phyloP scores from a whole-genome alignment of 2,113 vertebrate genomes.

The Hippocampus barbouri region DNA sequence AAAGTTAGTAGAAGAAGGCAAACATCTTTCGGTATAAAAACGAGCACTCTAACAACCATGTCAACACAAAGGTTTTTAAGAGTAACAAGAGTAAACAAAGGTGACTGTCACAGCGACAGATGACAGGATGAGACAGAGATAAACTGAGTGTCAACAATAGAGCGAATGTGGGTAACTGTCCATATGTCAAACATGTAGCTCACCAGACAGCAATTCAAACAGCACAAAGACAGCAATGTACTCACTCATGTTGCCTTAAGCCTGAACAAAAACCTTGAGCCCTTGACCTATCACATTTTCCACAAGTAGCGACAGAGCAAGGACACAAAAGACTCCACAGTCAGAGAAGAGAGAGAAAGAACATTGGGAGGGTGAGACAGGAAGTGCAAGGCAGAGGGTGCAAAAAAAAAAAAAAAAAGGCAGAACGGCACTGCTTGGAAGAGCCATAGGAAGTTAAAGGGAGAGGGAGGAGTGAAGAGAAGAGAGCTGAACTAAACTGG shows the following conservation, averaged over 20 bases:
- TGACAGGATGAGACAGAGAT: not conserved
- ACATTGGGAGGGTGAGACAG: constrained; percentile 31
- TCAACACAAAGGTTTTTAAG: not conserved
- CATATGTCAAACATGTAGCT: constrained; percentile 18
- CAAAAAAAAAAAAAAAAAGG: constrained; percentile 10
- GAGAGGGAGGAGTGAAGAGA: constrained; percentile 35
- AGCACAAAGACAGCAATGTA: constrained; percentile 39
- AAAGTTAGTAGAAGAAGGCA: not conserved
- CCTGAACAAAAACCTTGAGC: constrained; percentile 38
- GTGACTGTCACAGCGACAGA: constrained; percentile 12
- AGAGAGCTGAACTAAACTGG: constrained; percentile 54
- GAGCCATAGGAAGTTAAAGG: constrained; percentile 3
- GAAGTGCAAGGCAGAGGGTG: constrained; percentile 22
- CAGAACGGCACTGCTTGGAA: not conserved
- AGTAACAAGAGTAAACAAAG: not conserved
- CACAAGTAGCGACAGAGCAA: constrained; percentile 34
- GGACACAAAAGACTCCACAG: constrained; percentile 28
- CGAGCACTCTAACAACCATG: not conserved
- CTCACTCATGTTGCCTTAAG: constrained; percentile 70
- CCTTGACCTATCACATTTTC: constrained; percentile 61
- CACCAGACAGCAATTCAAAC: constrained; percentile 5
- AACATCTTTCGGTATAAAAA: not conserved
- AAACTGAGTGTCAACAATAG: not conserved
- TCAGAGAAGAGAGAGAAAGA: constrained; percentile 10
- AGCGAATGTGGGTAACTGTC: not conserved